phyloP scores from a whole-genome alignment of 2,797 vertebrate genomes.

The Delichon dasypus region DNA sequence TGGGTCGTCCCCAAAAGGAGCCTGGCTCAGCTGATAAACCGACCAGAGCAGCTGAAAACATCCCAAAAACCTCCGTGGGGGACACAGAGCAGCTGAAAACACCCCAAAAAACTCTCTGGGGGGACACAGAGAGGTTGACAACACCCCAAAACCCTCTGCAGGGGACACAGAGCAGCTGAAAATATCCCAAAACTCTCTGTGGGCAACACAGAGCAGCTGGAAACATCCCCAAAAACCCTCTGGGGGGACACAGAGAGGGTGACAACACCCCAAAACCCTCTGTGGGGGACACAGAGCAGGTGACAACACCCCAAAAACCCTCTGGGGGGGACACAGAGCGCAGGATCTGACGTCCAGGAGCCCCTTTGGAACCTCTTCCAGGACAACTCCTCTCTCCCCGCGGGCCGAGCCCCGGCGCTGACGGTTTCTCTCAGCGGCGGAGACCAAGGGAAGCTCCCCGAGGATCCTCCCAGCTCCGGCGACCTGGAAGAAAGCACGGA shows the following conservation, averaged over 20 bases:
- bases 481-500: not conserved
- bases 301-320: no score
- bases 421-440: rapidly evolving
- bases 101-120: no score
- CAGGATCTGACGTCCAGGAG: rapidly evolving
- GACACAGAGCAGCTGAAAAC: no score
- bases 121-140: no score
- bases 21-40: not conserved
- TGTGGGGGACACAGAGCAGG: no score
- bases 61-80: not conserved
- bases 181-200: not conserved
- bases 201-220: not conserved
- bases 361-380: not conserved
- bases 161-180: not conserved
- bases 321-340: no score
- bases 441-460: not conserved
- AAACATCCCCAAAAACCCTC: not conserved
- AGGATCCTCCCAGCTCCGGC: rapidly evolving
- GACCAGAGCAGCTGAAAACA: not conserved
- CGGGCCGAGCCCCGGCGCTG: not conserved
- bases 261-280: not conserved
- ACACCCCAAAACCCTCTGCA: not conserved
- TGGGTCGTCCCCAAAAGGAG: not conserved
- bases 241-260: not conserved
- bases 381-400: not conserved